Percentiles rank a stretch among this genome's conserved stretches.
These are phyloP conservation scores for Microcebus griseorufus DNA, from an alignment of 2,113 vertebrate genomes.

Conservation along the genomic window DNA sequence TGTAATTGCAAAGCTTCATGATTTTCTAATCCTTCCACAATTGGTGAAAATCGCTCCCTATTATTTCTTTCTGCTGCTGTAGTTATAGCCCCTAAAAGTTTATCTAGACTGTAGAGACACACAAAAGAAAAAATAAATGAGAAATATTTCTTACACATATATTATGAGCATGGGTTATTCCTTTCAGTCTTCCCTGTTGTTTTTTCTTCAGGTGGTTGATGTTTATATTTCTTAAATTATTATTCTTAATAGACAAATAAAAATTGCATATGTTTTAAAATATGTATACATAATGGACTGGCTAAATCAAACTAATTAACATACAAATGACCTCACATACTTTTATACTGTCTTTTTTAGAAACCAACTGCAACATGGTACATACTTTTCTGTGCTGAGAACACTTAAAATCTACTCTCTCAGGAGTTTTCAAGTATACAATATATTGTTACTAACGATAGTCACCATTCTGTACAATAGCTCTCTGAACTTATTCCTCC, in stretches of 20 bases:
- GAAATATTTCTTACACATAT: slow-evolving; percentile 80
- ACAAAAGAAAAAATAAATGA: slow-evolving; percentile 68
- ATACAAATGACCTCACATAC: neutral
- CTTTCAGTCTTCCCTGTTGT: slow-evolving; percentile 60
- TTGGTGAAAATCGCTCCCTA: slow-evolving; percentile 94
- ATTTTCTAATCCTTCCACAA: slow-evolving; percentile 97
- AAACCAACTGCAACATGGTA: too few relatives aligned
- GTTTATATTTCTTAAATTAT: neutral
- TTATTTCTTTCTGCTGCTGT: slow-evolving; percentile 95
- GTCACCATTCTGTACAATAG: neutral
- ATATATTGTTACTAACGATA: neutral
- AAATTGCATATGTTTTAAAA: neutral
- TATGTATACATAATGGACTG: neutral
- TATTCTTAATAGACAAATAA: neutral
- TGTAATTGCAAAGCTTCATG: slow-evolving; percentile 96
- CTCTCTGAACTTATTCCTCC: neutral
- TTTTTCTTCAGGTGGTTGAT: slow-evolving; percentile 52
- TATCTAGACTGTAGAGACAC: slow-evolving; percentile 89
- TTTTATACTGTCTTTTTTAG: neutral
- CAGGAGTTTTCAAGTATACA: neutral
- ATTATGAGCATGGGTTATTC: slow-evolving; percentile 70
- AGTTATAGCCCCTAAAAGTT: slow-evolving; percentile 96
- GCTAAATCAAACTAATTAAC: neutral
- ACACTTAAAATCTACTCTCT: neutral
- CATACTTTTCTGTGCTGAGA: neutral